These are phyloP conservation scores for Pharmacophagus antenor DNA, from an alignment of 2,888 invertebrate genomes.

Conservation along the genomic window DNA sequence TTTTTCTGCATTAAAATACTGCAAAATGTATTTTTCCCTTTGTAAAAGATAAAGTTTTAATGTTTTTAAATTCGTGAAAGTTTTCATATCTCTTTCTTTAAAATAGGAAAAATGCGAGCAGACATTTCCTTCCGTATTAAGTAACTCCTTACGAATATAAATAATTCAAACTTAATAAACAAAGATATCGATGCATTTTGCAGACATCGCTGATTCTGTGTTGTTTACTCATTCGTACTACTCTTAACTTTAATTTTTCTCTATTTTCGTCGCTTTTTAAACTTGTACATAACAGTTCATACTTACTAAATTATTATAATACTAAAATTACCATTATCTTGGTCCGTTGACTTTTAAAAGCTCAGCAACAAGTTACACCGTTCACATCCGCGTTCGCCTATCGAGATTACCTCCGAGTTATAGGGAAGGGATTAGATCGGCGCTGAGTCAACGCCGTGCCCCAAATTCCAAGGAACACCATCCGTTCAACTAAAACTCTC, in stretches of 20 bases:
- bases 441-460: slow-evolving; percentile 76
- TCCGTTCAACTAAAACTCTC: slow-evolving; percentile 47
- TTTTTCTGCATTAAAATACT: slow-evolving; percentile 8
- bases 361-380: slow-evolving; percentile 28
- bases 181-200: too few relatives aligned
- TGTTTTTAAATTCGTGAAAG: background rate
- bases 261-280: background rate
- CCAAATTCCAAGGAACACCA: slow-evolving; percentile 76
- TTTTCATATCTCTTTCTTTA: background rate
- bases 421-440: slow-evolving; percentile 71
- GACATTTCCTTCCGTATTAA: too few relatives aligned
- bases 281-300: background rate
- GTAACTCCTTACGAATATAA: too few relatives aligned
- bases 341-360: slow-evolving; percentile 22
- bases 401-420: slow-evolving; percentile 55
- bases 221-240: too few relatives aligned
- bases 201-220: too few relatives aligned
- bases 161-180: too few relatives aligned
- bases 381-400: slow-evolving; percentile 48
- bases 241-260: background rate
- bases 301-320: background rate
- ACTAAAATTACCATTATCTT: slow-evolving; percentile 1
- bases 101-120: too few relatives aligned
- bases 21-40: background rate
- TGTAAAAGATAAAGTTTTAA: too few relatives aligned